Base-by-base conservation (phyloP, 2,888 invertebrate species). In the Phlogophora meticulosa region DNA sequence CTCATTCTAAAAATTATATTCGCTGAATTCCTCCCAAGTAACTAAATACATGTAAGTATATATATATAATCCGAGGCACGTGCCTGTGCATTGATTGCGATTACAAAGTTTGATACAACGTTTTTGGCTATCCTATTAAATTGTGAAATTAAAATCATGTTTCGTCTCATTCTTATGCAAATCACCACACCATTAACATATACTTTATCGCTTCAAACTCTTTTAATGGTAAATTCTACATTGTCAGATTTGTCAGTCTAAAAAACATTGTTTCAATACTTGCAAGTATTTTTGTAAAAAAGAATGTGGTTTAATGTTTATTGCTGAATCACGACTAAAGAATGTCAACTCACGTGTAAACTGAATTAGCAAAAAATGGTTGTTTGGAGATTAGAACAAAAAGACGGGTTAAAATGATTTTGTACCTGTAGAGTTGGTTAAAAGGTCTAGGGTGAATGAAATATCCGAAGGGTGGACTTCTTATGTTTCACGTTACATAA, bases 291-390 rank as follows among this genome's bases (percentile, higher is more conserved):
- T 53, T 53, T 48, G 28, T 49, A 24, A 57, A 43, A 17, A 45
- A 15, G 48, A 48, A 60, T 72, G 42, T n/a, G 3, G 43, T 71
- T 58, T 20, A 40, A 76, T 59, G n/a, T 75, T 61, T 57, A 69
- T 62, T 76, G 32, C 59, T 43, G 13, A 40, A 49, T 71, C 52
- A 71, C 56, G 64, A 48, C 36, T 43, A 17, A 59, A 56, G 9
- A 42, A 52, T 69, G 43, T 62, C 7, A n/a, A 34, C 9, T 40
- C 38, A 13, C 9, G 32, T 46, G 45, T 48, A 38, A 17, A 20
- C 7, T n/a, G 11, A 10, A 34, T 28, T 10, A 7, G 22, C 22
- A 48, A 73, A 73, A 70, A 51, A 74, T 32, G 15, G 20, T 56
- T 36, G 15, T 20, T 7, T 74, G 36, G 45, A 7, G 17, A 10